Percentiles rank a stretch among this genome's conserved stretches.
phyloP scores from a whole-genome alignment of 2,113 vertebrate genomes.

The Ciconia stormi region DNA sequence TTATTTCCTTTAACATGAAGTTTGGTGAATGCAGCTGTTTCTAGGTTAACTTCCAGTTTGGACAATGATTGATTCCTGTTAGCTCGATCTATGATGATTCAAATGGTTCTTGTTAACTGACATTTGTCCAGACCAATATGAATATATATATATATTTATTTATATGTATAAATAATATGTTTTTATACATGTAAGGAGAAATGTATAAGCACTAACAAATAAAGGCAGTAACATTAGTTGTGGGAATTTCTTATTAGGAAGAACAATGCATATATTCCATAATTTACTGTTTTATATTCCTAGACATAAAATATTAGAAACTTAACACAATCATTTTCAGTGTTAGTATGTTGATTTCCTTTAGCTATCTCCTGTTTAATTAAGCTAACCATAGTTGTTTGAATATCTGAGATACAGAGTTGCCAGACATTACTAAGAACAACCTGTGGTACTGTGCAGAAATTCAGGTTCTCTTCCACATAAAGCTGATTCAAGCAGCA shows the following conservation, averaged over 20 bases:
- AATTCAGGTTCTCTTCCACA: neutral
- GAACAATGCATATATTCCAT: neutral
- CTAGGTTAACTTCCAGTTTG: neutral
- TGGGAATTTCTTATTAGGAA: neutral
- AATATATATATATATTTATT: neutral
- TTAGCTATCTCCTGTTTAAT: neutral
- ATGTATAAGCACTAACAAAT: neutral
- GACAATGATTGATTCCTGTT: neutral
- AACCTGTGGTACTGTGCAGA: neutral
- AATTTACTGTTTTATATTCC: neutral
- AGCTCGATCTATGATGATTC: neutral
- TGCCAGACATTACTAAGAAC: neutral
- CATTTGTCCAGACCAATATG: neutral
- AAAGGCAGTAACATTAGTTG: neutral
- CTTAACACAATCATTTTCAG: neutral
- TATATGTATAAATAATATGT: neutral
- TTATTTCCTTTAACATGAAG: neutral
- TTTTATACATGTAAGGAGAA: neutral
- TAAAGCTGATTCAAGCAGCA: neutral
- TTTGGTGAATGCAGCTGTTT: neutral
- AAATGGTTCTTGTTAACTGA: neutral
- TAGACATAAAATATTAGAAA: neutral
- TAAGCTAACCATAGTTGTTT: neutral
- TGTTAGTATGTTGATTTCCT: neutral
- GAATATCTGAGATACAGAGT: neutral